Percentiles rank a stretch among this genome's conserved stretches.
Evolutionary conservation across 2,113 vertebrate genomes (phyloP).

Genomic region (Gulo gulo): DNA sequence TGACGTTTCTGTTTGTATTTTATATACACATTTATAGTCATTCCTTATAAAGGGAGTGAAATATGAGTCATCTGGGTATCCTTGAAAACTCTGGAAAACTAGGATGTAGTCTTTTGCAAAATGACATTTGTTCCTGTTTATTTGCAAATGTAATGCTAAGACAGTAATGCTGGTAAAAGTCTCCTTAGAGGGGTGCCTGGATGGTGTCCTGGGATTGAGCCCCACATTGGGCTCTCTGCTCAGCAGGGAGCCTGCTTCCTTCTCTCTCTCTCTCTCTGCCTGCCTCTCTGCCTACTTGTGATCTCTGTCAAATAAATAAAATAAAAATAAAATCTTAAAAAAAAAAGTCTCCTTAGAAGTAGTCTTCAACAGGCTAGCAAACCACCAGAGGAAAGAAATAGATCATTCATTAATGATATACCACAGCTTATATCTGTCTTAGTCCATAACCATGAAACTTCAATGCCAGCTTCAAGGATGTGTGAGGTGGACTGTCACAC

Average conservation of each 20-base stretch:
- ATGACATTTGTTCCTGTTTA: background rate
- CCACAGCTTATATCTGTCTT: background rate
- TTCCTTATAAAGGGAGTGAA: background rate
- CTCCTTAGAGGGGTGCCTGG: no score
- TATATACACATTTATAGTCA: background rate
- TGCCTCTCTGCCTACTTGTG: no score
- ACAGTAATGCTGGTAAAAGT: background rate
- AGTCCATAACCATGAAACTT: background rate
- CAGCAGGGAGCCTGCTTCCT: no score
- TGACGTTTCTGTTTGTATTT: background rate
- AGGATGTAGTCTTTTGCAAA: background rate
- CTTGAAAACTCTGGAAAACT: background rate
- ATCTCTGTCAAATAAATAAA: no score
- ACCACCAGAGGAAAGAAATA: no score
- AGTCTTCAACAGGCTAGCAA: background rate
- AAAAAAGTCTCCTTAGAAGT: no score
- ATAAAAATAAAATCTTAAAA: no score
- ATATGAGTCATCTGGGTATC: background rate
- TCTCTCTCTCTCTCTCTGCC: no score
- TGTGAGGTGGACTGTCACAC: background rate
- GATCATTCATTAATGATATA: background rate
- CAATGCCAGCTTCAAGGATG: no score
- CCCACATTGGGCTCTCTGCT: no score
- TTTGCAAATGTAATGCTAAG: background rate
- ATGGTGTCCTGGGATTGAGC: no score